phyloP scores from a whole-genome alignment of 2,888 invertebrate genomes.

The Drosophila buzzatii region DNA sequence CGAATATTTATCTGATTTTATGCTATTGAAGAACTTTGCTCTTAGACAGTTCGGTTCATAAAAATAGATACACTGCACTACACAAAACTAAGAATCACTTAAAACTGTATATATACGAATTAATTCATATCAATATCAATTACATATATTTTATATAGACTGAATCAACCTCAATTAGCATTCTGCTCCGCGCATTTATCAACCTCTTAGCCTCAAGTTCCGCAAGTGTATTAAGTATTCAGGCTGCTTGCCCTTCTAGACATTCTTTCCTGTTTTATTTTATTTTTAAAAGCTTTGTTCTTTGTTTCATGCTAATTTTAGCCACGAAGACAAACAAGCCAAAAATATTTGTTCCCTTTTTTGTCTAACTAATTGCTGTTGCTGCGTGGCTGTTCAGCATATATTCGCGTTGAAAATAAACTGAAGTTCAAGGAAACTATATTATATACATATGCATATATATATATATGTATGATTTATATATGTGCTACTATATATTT shows the following conservation, averaged over 20 bases:
- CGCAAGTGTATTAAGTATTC: constrained; percentile 1
- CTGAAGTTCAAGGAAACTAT: constrained; percentile 5
- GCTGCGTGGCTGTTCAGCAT: constrained; percentile 19
- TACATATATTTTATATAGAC: neutral
- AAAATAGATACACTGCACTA: no score
- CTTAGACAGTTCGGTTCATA: no score
- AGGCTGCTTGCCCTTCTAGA: neutral
- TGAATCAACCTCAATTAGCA: no score
- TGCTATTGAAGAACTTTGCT: no score
- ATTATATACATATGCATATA: neutral
- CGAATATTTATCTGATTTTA: no score
- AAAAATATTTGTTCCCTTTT: constrained; percentile 50
- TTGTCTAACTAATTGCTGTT: constrained; percentile 39
- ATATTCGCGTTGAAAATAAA: constrained; percentile 53
- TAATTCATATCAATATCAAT: neutral
- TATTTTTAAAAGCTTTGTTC: constrained; percentile 23
- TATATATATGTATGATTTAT: neutral
- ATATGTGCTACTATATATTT: neutral
- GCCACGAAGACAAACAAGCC: constrained; percentile 45
- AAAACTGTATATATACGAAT: neutral
- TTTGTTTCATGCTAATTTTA: constrained; percentile 57
- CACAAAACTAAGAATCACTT: no score
- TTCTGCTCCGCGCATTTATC: neutral
- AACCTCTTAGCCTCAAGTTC: neutral
- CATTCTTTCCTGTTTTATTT: constrained; percentile 4